phyloP scores from a whole-genome alignment of 2,797 vertebrate species.

The Pempheris klunzingeri region DNA sequence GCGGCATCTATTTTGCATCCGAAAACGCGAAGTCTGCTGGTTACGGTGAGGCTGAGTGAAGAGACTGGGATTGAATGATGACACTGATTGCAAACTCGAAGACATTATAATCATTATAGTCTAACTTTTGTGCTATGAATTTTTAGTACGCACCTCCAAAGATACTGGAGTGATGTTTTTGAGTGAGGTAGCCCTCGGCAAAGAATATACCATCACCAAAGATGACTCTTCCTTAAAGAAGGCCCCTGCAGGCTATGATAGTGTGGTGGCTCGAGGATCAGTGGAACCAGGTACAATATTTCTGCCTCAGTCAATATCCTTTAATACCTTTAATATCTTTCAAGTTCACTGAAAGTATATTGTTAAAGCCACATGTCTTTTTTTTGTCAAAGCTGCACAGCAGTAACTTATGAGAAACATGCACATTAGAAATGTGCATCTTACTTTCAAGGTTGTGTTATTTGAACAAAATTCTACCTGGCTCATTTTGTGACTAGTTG shows the following conservation, averaged over 20 bases:
- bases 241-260: constrained; percentile 85
- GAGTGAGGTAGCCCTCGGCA: constrained; percentile 91
- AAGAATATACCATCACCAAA: constrained; percentile 80
- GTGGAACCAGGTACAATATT: constrained; percentile 87
- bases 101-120: too few species aligned
- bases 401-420: not conserved
- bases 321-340: not conserved
- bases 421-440: too few species aligned
- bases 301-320: not conserved
- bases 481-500: not conserved
- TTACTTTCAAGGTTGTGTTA: not conserved
- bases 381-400: not conserved
- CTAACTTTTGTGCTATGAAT: not conserved
- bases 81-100: not conserved
- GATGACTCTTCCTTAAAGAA: constrained; percentile 77
- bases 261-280: constrained; percentile 88
- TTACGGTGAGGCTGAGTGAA: constrained; percentile 87
- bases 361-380: not conserved
- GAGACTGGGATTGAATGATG: not conserved
- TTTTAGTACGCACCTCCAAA: constrained; percentile 83
- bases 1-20: constrained; percentile 94
- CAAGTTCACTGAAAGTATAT: not conserved
- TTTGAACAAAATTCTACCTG: not conserved
- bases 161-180: constrained; percentile 92
- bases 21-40: constrained; percentile 91